Evolutionary conservation across 1,140 invertebrate species (phyloP).

Genomic region (Ganaspis sp.): DNA sequence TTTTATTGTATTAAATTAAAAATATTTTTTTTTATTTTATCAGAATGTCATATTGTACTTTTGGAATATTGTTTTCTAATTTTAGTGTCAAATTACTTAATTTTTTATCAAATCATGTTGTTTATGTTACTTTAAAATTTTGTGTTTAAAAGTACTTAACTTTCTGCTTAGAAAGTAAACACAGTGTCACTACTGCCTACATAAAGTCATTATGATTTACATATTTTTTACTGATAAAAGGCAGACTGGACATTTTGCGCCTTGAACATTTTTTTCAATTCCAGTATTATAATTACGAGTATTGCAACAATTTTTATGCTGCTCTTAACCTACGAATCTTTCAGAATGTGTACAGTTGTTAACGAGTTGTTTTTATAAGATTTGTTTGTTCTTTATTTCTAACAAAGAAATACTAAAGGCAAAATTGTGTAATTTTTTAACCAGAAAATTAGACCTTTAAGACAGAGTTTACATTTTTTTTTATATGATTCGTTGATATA

Average conservation of each 20-base stretch:
- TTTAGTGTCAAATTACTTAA: too few relatives aligned
- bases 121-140: neutral
- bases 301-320: neutral
- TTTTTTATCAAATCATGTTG: neutral
- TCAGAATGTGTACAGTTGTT: conserved; percentile 56
- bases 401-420: conserved; percentile 30
- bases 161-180: neutral
- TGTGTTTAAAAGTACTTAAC: neutral
- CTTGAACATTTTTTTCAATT: neutral
- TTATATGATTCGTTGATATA: too few relatives aligned
- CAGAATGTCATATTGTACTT: too few relatives aligned
- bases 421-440: conserved; percentile 13
- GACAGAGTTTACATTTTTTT: neutral
- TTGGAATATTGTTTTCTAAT: too few relatives aligned
- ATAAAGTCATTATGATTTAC: neutral
- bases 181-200: neutral
- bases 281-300: conserved; percentile 43
- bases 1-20: neutral
- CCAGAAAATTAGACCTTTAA: conserved; percentile 12
- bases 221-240: neutral
- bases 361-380: conserved; percentile 60
- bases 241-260: conserved; percentile 12
- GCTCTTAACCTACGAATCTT: conserved; percentile 15
- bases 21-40: too few relatives aligned
- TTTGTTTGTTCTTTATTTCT: conserved; percentile 60